phyloP scores from a whole-genome alignment of 2,797 vertebrate genomes.

The Pampus argenteus region DNA sequence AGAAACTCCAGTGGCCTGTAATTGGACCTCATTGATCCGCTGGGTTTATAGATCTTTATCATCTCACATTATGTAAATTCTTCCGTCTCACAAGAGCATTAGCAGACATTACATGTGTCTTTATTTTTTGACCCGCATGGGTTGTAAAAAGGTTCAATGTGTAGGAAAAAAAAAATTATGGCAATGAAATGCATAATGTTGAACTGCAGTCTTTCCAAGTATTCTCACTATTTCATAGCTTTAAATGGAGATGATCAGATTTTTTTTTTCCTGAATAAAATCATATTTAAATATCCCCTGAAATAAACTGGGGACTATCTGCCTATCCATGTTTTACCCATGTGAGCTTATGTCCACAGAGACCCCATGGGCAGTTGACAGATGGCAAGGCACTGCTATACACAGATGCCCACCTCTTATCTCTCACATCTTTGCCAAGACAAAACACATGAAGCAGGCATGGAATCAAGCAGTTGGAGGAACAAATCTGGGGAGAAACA shows the following conservation, averaged over 20 bases:
- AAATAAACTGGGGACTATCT: slow-evolving; percentile 55
- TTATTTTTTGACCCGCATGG: slow-evolving; percentile 53
- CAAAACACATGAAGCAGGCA: slow-evolving; percentile 69
- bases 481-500: slow-evolving; percentile 30
- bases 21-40: slow-evolving; percentile 84
- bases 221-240: not conserved
- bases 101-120: slow-evolving; percentile 59
- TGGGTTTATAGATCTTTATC: slow-evolving; percentile 82
- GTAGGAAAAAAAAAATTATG: not conserved
- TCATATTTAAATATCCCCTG: slow-evolving; percentile 15
- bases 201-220: not conserved
- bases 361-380: slow-evolving; percentile 80
- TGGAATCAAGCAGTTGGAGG: slow-evolving; percentile 48
- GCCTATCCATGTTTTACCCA: slow-evolving; percentile 71
- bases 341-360: slow-evolving; percentile 80
- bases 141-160: slow-evolving; percentile 20
- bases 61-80: slow-evolving; percentile 80
- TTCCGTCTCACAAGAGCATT: slow-evolving; percentile 61
- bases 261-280: not conserved
- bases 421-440: slow-evolving; percentile 75
- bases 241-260: not conserved
- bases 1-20: slow-evolving; percentile 81
- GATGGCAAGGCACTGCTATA: slow-evolving; percentile 78
- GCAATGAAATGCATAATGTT: not conserved
- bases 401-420: slow-evolving; percentile 83